These are phyloP conservation scores for Calvadosia cruxmelitensis DNA, from an alignment of 30 jellyfish, hydroid and myxozoan species.

Conservation along the genomic window DNA sequence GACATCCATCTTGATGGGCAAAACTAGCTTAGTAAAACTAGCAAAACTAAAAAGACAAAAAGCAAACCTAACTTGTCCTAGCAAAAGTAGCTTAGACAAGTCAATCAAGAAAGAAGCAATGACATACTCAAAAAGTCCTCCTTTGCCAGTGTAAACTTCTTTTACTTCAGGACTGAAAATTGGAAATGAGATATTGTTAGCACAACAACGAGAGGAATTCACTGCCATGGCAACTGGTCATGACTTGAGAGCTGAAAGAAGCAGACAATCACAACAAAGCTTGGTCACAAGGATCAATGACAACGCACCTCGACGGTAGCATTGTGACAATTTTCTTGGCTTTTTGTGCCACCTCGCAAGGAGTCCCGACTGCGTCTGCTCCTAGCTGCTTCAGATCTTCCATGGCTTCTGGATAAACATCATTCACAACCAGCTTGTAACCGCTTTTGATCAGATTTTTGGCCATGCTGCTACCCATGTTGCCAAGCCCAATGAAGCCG, in stretches of 20 bases:
- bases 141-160: constrained; percentile 83
- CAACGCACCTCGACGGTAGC: constrained; percentile 82
- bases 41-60: too few species aligned
- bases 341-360: constrained; percentile 62
- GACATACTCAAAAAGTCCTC: constrained; percentile 74
- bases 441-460: constrained; percentile 71
- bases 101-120: neutral
- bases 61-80: too few species aligned
- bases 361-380: constrained; percentile 69
- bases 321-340: constrained; percentile 64
- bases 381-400: constrained; percentile 58
- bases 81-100: too few species aligned
- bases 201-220: too few species aligned
- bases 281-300: neutral
- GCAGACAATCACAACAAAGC: neutral
- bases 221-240: too few species aligned
- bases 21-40: too few species aligned
- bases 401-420: constrained; percentile 93
- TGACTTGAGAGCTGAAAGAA: too few species aligned
- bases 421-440: constrained; percentile 69
- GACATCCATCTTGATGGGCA: too few species aligned
- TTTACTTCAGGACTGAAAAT: constrained; percentile 89
- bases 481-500: constrained; percentile 94
- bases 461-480: constrained; percentile 90
- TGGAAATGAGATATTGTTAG: too few species aligned